These are phyloP conservation scores for Microcebus murinus DNA, from an alignment of 2,113 vertebrate species.

Conservation along the genomic window DNA sequence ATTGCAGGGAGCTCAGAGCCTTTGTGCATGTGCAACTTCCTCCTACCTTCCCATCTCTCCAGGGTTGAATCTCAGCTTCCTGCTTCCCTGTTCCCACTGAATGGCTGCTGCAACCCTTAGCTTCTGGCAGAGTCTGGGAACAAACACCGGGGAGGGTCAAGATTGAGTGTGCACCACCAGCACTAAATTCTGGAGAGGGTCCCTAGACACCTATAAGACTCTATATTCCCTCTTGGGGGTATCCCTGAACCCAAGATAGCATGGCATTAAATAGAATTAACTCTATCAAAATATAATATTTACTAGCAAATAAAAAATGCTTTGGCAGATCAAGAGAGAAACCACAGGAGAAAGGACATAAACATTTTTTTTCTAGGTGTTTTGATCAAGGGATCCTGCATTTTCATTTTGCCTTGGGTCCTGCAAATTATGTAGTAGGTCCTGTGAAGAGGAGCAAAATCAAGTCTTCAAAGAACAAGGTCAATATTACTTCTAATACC, in stretches of 20 bases:
- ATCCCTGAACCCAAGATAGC: fast-evolving
- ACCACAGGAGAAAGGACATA: neutral
- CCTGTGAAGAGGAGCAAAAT: neutral
- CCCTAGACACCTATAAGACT: neutral
- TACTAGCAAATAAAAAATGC: neutral
- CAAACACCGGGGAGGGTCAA: neutral
- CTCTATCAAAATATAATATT: neutral
- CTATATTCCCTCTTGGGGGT: neutral
- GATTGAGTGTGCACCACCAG: no score
- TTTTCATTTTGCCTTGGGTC: neutral
- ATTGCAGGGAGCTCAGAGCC: neutral
- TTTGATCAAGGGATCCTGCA: neutral
- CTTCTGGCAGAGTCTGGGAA: fast-evolving
- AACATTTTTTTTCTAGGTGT: neutral
- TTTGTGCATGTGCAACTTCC: neutral
- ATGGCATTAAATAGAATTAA: neutral
- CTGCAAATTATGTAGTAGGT: neutral
- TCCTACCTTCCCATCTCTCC: neutral
- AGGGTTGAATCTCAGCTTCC: neutral
- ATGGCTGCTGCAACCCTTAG: neutral
- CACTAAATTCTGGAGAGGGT: neutral
- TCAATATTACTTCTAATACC: neutral
- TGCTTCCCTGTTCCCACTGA: neutral
- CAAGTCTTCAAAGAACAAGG: neutral
- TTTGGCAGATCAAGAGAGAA: neutral